Base-by-base conservation (phyloP, 2,113 vertebrate species). In the Cyprinodon tularosa region DNA sequence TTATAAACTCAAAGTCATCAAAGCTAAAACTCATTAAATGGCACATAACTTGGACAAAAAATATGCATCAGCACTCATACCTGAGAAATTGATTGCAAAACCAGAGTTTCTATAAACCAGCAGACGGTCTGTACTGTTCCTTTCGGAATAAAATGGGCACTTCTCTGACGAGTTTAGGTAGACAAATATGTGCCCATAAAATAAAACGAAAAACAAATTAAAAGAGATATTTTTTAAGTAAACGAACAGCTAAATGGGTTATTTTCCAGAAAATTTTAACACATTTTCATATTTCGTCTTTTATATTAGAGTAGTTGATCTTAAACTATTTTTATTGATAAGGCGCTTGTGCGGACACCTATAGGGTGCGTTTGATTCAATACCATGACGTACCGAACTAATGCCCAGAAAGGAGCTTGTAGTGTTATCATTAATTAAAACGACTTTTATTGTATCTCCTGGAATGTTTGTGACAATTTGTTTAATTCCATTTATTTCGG, bases 341-440 rank as follows among this genome's bases (percentile, higher is more conserved):
- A 65, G 89, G 88, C 84, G 75, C 3, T n/a, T 50, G 1, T 2
- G 22, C 3, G 57, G 82, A 57, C 76, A 66, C 12, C 86, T 76
- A 61, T 71, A 3, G 0, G 0, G 3, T 77, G 20, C 39, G 75
- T 62, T 91, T 42, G 61, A 40, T 86, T 85, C 0, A 0, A 3
- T 17, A 4, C 69, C 79, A 0, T 36, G 12, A 17, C 44, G 22
- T 17, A 10, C 74, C 77, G 57, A 4, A 12, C 7, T 2, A 15
- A 1, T 0, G 13, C 0, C 3, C 40, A 1, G 6, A 0, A 29
- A 8, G 2, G 20, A 50, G 20, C 40, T 15, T 6, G 12, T 1
- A 29, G 29, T 12, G 14, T 0, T 17, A 59, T 67, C 12, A 3
- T 10, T 20, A 68, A 39, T 72, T 65, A 8, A 0, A 10, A n/a